Conservation (phyloP, 2,888 invertebrate species). For the Adineta ricciae region DNA sequence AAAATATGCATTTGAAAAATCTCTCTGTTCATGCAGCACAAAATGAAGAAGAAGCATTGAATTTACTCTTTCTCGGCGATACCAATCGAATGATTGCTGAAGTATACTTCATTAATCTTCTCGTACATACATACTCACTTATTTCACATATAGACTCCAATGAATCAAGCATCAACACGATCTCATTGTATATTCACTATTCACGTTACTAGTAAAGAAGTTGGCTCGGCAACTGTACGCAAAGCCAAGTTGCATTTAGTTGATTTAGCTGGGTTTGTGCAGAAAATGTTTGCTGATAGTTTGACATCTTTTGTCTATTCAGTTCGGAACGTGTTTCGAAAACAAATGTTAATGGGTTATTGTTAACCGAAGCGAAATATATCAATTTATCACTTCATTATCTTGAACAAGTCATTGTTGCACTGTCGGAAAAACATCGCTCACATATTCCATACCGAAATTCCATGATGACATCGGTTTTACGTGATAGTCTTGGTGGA, state of each 20-base stretch:
- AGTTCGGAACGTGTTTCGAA: constrained; percentile 51
- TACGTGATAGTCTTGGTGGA: constrained; percentile 50
- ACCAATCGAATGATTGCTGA: constrained; percentile 52
- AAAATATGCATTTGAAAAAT: constrained; percentile 50
- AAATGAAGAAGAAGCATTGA: constrained; percentile 49
- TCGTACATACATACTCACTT: background rate
- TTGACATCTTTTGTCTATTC: constrained; percentile 30
- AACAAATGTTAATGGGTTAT: constrained; percentile 47
- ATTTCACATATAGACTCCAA: constrained; percentile 47
- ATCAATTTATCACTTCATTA: constrained; percentile 50
- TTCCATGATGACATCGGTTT: constrained; percentile 51
- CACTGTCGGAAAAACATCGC: constrained; percentile 46
- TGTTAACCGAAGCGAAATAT: constrained; percentile 49
- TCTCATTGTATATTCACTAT: constrained; percentile 51
- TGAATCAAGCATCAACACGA: constrained; percentile 51
- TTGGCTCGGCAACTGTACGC: constrained; percentile 46
- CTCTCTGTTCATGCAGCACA: constrained; percentile 45
- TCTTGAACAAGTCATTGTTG: constrained; percentile 49
- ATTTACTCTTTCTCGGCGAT: constrained; percentile 49
- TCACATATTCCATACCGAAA: constrained; percentile 50
- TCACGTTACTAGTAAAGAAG: constrained; percentile 45
- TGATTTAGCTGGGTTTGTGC: constrained; percentile 49
- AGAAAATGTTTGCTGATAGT: too few species aligned
- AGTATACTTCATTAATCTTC: constrained; percentile 38
- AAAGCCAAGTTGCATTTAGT: constrained; percentile 50